Conservation (phyloP, 2,797 vertebrate genomes). For the Spinibarbus caldwelli region DNA sequence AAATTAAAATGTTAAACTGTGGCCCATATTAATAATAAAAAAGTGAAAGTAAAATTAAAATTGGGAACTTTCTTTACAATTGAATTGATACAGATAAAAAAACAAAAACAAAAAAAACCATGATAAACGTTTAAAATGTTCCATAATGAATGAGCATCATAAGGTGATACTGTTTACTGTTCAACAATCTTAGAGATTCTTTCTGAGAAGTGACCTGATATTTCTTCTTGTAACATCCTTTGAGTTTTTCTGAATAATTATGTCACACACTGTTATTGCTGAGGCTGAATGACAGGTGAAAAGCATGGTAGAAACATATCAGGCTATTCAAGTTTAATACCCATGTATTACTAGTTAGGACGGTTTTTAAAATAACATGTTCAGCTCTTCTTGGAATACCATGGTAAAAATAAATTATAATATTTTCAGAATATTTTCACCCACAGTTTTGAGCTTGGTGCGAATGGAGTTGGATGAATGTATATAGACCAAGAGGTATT, state of each 20-base stretch:
- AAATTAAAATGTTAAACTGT: slow-evolving; percentile 6
- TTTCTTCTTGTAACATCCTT: slow-evolving; percentile 15
- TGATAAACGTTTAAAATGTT: background rate
- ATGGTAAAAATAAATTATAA: background rate
- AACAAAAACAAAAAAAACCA: background rate
- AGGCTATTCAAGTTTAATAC: background rate
- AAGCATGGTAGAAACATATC: background rate
- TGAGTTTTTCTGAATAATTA: slow-evolving; percentile 23
- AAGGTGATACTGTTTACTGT: slow-evolving; percentile 41
- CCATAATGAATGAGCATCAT: slow-evolving; percentile 13
- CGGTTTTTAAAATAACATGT: background rate
- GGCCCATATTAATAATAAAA: background rate
- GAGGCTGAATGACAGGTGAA: background rate
- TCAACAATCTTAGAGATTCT: slow-evolving; percentile 15
- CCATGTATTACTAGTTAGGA: background rate
- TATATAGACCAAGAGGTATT: slow-evolving; percentile 18
- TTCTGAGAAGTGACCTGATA: slow-evolving; percentile 41
- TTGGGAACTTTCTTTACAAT: background rate
- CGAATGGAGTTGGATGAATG: background rate
- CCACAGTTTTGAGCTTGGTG: background rate
- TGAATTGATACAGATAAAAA: background rate
- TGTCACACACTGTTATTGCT: slow-evolving; percentile 1
- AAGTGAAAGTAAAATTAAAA: background rate
- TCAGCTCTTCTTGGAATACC: background rate
- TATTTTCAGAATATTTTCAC: background rate